Conservation (phyloP, 2,113 vertebrate species). For the Zosterops pallidus region DNA sequence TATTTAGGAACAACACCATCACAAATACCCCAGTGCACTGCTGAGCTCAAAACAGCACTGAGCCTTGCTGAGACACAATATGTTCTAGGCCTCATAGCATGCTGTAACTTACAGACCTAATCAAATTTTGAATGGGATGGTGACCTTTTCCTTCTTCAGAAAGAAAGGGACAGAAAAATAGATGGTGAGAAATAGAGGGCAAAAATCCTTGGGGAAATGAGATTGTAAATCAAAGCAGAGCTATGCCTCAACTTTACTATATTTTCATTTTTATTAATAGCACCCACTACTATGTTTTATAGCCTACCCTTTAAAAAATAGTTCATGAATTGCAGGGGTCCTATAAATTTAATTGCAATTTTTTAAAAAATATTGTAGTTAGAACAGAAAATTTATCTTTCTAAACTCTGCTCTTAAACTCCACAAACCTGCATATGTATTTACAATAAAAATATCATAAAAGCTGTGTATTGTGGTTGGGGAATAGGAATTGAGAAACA, state of each 20-base stretch:
- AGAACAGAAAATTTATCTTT: not conserved
- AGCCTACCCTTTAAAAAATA: not conserved
- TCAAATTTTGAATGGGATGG: not conserved
- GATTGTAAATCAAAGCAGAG: constrained; percentile 1
- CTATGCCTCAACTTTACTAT: not conserved
- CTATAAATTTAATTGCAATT: not conserved
- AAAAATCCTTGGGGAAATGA: not conserved
- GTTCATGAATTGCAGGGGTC: not conserved
- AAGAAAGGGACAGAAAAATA: not conserved
- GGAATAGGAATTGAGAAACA: not conserved
- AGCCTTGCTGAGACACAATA: not conserved
- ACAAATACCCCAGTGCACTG: not conserved
- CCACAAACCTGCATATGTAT: not conserved
- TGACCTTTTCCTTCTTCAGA: not conserved
- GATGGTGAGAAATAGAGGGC: not conserved
- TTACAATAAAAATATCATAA: not conserved
- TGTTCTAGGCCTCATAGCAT: not conserved
- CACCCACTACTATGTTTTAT: not conserved
- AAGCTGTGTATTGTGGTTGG: not conserved
- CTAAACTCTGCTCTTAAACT: not conserved
- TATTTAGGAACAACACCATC: not conserved
- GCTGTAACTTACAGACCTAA: not conserved
- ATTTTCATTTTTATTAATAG: not conserved
- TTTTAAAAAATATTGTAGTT: not conserved
- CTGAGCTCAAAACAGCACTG: not conserved